Evolutionary conservation across 2,888 invertebrate genomes (phyloP), one percentile per base, ranked within the genome.

Genomic region (Agonopterix alstromeriana): DNA sequence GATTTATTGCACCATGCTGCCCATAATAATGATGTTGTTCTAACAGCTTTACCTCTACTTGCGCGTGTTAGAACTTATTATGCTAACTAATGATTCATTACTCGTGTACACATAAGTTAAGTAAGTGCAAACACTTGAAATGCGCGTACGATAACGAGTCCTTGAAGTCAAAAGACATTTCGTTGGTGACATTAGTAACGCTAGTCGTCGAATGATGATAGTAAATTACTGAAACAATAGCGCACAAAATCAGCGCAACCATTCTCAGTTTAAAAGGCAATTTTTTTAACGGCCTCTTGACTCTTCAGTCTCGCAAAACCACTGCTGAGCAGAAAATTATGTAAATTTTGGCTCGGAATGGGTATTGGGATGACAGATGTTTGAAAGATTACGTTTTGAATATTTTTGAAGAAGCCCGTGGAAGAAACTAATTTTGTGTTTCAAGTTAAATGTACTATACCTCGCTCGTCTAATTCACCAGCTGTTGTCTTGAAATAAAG

Each of bases 1-100:
- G 85, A 86, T 86, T 85, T 84, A 87, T 85, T 63, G 67, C 68
- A 60, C 56, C 63, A 58, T 60, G 72, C 63, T 70, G 73, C 73
- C 73, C 80, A 84, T 83, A 78, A 69, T 80, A 81, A 82, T 77
- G 70, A 59, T 66, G 68, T 61, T n/a, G 9, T 38, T 38, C 27
- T 27, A 27, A 27, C 7, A 27, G 27, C 27, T 27, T 27, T 27
- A 27, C 27, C 27, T 27, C 5, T 27, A 27, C 27, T 27, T 27
- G 27, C 5, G 27, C 27, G 27, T 27, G 27, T 27, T 27, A 7
- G 27, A 27, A 27, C 27, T 27, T 27, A 27, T 27, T 27, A 27
- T 27, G 27, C 27, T 27, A 27, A 27, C 27, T 27, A 27, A 27
- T 27, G 27, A 27, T 27, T 27, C 27, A 27, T 27, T 27, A 27